phyloP scores from a whole-genome alignment of 2,797 vertebrate genomes.

The Lepilemur septentrionalis region DNA sequence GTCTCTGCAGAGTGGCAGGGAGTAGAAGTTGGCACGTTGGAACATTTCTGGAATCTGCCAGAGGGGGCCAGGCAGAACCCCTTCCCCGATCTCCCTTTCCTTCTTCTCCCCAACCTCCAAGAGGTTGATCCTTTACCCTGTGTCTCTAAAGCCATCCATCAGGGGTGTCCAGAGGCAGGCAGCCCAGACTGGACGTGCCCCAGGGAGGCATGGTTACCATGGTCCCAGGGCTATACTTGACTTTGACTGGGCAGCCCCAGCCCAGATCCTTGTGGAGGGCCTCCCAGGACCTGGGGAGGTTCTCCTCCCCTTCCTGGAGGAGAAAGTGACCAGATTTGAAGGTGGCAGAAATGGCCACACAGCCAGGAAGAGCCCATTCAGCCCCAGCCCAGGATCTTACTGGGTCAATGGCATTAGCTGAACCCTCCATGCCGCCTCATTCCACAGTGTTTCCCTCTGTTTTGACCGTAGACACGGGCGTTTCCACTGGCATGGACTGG shows the following conservation, averaged over 20 bases:
- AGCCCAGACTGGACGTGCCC: background rate
- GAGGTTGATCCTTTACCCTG: background rate
- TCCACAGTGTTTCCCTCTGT: background rate
- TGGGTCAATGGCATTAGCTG: background rate
- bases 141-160: background rate
- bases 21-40: background rate
- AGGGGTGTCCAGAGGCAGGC: background rate
- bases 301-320: background rate
- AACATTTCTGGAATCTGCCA: background rate
- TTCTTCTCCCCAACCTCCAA: background rate
- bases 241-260: background rate
- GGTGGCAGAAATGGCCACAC: background rate
- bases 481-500: background rate
- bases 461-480: background rate
- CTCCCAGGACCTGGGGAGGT: background rate
- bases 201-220: background rate
- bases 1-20: background rate
- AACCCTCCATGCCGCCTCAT: background rate
- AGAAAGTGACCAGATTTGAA: background rate
- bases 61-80: background rate
- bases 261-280: background rate
- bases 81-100: background rate
- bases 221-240: background rate
- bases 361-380: background rate
- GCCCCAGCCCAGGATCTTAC: background rate